Conservation (phyloP, 2,113 vertebrate species). For the Rhinoderma darwinii region DNA sequence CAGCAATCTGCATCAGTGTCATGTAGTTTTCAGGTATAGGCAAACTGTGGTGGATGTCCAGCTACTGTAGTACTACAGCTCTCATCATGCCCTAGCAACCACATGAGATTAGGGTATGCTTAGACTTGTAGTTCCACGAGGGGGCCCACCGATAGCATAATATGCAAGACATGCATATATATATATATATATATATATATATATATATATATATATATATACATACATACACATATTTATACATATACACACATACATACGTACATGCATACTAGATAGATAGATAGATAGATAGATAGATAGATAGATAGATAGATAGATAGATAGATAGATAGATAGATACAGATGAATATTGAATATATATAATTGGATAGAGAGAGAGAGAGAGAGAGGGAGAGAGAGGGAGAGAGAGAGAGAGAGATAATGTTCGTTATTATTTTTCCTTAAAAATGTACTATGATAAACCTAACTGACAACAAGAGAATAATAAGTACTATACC, state of each 20-base stretch:
- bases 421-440: no score
- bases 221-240: no score
- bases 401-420: no score
- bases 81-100: neutral
- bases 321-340: neutral
- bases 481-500: neutral
- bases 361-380: no score
- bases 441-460: no score
- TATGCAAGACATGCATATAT: neutral
- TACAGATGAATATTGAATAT: neutral
- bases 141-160: neutral
- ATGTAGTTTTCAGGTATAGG: neutral
- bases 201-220: neutral
- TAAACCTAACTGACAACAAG: no score
- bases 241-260: neutral
- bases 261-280: neutral
- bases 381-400: no score
- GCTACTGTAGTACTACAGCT: neutral
- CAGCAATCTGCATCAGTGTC: neutral
- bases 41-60: neutral
- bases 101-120: neutral
- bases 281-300: neutral
- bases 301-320: neutral
- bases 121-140: neutral
- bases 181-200: neutral